Conservation (phyloP, 92 coral and sea anemone species). For the Palythoa heliodiscus region DNA sequence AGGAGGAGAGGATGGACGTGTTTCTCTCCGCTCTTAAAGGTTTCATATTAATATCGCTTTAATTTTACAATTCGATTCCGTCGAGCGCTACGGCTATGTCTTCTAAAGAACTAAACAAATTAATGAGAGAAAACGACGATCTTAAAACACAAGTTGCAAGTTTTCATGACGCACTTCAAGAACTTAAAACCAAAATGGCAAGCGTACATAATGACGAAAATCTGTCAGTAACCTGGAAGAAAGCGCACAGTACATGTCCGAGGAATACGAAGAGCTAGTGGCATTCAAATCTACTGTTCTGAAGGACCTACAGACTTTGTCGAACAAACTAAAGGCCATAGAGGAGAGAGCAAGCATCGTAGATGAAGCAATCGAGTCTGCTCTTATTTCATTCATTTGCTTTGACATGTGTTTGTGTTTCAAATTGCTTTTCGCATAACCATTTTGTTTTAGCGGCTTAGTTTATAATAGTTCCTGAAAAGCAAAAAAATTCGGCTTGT, state of each 20-base stretch:
- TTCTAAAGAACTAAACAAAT: conserved; percentile 10
- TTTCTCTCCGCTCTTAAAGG: too few species aligned
- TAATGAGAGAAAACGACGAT: conserved; percentile 31
- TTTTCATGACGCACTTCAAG: neutral
- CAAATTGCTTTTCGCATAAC: too few species aligned
- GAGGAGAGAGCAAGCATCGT: conserved; percentile 30
- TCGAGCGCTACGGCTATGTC: neutral
- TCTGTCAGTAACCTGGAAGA: conserved; percentile 21
- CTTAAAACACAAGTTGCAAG: too few species aligned
- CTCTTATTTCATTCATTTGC: too few species aligned
- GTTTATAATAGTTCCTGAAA: too few species aligned
- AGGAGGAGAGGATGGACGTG: too few species aligned
- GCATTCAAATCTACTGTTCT: conserved; percentile 15
- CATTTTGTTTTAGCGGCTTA: too few species aligned
- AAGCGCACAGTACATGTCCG: conserved; percentile 27
- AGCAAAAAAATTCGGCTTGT: too few species aligned
- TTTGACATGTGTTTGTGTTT: too few species aligned
- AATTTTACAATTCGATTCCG: too few species aligned
- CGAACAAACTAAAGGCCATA: conserved; percentile 16
- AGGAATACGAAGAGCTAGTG: conserved; percentile 37
- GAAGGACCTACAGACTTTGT: conserved; percentile 25
- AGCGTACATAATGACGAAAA: conserved; percentile 32
- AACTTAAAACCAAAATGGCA: neutral
- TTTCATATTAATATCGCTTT: too few species aligned
- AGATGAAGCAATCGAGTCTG: conserved; percentile 38